phyloP scores from a whole-genome alignment of 35 echinoderm and acorn worm genomes.

The Acanthaster planci region DNA sequence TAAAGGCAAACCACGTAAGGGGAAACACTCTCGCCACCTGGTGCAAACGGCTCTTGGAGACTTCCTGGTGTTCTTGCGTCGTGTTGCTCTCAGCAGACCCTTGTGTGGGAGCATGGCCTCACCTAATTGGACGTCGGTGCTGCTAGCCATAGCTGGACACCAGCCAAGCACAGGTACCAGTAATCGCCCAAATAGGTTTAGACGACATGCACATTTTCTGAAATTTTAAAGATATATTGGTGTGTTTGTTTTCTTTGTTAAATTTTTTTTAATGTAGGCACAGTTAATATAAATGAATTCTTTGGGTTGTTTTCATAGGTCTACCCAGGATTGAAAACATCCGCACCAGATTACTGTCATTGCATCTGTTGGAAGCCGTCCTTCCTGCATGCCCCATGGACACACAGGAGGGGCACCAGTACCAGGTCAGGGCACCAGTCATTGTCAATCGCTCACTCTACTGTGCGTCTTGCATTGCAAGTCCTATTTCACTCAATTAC shows the following conservation, averaged over 20 bases:
- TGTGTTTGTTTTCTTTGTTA: no score
- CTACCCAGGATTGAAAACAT: slow-evolving; percentile 78
- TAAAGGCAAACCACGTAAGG: slow-evolving; percentile 10
- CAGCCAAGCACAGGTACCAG: slow-evolving; percentile 37
- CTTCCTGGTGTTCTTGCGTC: slow-evolving; percentile 92
- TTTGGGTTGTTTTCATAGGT: slow-evolving; percentile 18
- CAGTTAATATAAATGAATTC: no score
- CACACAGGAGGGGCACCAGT: slow-evolving; percentile 28
- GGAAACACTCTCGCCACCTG: slow-evolving; percentile 48
- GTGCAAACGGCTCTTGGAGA: slow-evolving; percentile 92
- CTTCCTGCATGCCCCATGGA: slow-evolving; percentile 47
- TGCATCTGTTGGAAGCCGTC: slow-evolving; percentile 81
- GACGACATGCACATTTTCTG: no score
- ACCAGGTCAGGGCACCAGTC: slow-evolving; percentile 29
- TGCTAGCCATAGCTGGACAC: slow-evolving; percentile 83
- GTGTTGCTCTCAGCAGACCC: slow-evolving; percentile 61
- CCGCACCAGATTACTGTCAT: slow-evolving; percentile 78
- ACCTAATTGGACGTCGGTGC: slow-evolving; percentile 68
- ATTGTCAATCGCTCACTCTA: no score
- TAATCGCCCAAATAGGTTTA: no score
- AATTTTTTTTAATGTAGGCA: no score
- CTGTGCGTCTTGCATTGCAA: no score
- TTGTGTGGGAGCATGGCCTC: slow-evolving; percentile 78
- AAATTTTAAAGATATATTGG: no score
- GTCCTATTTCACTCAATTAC: no score